Evolutionary conservation across 2,888 invertebrate genomes (phyloP).

Genomic region (Andricus curvator): DNA sequence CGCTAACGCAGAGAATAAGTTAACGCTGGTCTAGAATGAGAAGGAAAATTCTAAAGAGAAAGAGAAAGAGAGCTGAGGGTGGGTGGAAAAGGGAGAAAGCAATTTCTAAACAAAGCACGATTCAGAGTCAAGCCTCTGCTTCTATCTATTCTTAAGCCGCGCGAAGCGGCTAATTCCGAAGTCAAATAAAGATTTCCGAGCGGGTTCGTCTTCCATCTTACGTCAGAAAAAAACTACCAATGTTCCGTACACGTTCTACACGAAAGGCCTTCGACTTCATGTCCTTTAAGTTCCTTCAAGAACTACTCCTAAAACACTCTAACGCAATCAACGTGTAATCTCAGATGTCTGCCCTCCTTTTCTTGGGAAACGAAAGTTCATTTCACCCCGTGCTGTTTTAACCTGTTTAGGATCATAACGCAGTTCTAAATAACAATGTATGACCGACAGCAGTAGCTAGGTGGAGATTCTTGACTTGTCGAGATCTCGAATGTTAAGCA

Average conservation of each 20-base stretch:
- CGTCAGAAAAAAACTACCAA: constrained; percentile 38
- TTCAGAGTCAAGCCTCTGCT: constrained; percentile 58
- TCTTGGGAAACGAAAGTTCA: not conserved
- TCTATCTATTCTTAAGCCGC: constrained; percentile 69
- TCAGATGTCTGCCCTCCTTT: not conserved
- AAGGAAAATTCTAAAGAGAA: constrained; percentile 52
- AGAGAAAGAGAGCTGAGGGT: not conserved
- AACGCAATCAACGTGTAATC: not conserved
- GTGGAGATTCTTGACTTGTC: too few species aligned
- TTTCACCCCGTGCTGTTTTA: not conserved
- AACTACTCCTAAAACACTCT: not conserved
- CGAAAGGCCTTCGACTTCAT: not conserved
- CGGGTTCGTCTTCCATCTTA: constrained; percentile 41
- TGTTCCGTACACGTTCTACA: not conserved
- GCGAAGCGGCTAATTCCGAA: constrained; percentile 70
- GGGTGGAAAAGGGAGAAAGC: constrained; percentile 41
- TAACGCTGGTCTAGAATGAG: constrained; percentile 60
- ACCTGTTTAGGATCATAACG: too few species aligned
- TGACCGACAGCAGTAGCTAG: too few species aligned
- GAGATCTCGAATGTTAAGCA: too few species aligned
- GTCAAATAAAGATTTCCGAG: constrained; percentile 69
- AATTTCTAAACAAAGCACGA: constrained; percentile 73
- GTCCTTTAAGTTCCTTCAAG: not conserved
- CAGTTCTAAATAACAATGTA: too few species aligned
- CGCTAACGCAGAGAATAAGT: constrained; percentile 69